Evolutionary conservation across 2,113 vertebrate genomes (phyloP), one percentile per base, ranked within the genome.

Genomic region (Pitta sordida): DNA sequence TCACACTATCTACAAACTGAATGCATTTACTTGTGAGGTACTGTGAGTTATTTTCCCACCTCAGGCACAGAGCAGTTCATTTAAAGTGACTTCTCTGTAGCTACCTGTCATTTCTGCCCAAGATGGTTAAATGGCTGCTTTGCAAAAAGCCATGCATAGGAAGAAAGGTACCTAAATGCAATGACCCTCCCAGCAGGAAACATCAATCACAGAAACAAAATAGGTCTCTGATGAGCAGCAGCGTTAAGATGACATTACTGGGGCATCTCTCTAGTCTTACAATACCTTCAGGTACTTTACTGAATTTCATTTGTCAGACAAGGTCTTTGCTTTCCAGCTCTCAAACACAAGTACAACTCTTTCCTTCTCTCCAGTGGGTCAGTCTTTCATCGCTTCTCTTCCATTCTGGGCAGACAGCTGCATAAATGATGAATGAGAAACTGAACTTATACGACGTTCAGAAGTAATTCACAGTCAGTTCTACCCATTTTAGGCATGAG

Each of bases 171-270:
- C 29, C 37, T 13, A 26, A 87, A 44, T 60, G 44, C 39, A 71
- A 5, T 4, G 14, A 21, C n/a, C 19, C 49, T 82, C 43, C 65
- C 36, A 52, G 52, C 7, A 52, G 64, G 36, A 37, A 32, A 10
- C 3, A 4, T 11, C 0, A 0, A 36, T 44, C 30, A 16, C 48
- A 20, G 70, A 36, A 58, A 79, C n/a, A 87, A 90, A 73, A 32
- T 0, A 27, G 13, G 24, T 48, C 13, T 26, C n/a, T 79, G 65
- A 48, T 12, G 41, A 84, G 63, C 52, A 70, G 48, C n/a, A 77
- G 23, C 20, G 5, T 24, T 30, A 58, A 46, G 41, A 37, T 65
- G 64, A 46, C 37, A 5, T 64, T 32, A 41, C 0, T 86, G 71
- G 59, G 70, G 8, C 37, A 80, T 20, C 44, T 39, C 49, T 63